These are phyloP conservation scores for Chlorodrepanis virens DNA, from an alignment of 2,113 vertebrate genomes.

Conservation along the genomic window DNA sequence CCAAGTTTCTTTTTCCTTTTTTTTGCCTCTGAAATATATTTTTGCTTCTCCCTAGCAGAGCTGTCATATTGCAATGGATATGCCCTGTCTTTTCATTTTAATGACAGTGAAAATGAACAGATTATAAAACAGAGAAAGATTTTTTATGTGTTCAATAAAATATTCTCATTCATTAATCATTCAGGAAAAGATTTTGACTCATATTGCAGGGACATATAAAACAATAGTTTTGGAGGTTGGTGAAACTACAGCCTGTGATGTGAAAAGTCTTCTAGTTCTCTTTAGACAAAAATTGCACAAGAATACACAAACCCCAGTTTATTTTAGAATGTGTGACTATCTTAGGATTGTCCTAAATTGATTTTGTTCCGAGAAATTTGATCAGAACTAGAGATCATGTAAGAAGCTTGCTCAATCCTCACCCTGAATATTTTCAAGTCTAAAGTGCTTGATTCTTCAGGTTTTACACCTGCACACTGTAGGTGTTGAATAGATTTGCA, in stretches of 20 bases:
- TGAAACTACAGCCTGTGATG: not conserved
- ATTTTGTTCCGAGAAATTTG: not conserved
- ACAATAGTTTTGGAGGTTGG: fast-evolving
- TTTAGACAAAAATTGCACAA: not conserved
- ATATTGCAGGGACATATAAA: not conserved
- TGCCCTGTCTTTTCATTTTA: not conserved
- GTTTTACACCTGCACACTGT: not conserved
- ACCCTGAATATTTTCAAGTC: not conserved
- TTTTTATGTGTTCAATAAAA: not conserved
- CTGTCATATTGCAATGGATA: not conserved
- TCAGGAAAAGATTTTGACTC: not conserved
- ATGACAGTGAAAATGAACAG: not conserved
- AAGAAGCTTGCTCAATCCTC: no score
- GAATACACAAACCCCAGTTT: not conserved
- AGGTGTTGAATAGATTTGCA: not conserved
- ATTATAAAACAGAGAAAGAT: not conserved
- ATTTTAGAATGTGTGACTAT: not conserved
- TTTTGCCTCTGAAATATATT: not conserved
- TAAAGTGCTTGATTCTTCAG: not conserved
- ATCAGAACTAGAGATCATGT: not conserved
- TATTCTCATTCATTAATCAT: not conserved
- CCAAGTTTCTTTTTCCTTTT: not conserved
- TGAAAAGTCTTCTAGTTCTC: not conserved
- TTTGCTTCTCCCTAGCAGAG: not conserved
- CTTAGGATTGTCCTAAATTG: not conserved